Evolutionary conservation across 2,888 invertebrate genomes (phyloP).

Genomic region (Noctua janthe): DNA sequence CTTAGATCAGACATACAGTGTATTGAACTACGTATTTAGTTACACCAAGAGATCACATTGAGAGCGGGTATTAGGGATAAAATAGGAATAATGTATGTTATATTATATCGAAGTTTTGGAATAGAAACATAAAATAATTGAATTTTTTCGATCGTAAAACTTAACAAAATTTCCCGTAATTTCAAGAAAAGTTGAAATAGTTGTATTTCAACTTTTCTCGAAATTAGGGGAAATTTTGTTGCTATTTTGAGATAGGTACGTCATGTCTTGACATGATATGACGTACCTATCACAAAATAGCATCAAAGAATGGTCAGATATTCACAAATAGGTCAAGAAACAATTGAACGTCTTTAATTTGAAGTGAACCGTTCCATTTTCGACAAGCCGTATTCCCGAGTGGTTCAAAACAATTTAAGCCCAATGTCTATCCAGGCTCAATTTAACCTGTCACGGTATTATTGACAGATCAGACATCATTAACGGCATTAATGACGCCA

Average conservation of each 20-base stretch:
- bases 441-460: slow-evolving; percentile 29
- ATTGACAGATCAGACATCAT: slow-evolving; percentile 58
- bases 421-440: slow-evolving; percentile 1
- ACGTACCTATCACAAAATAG: not conserved
- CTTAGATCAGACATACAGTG: slow-evolving; percentile 11
- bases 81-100: not conserved
- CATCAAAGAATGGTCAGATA: not conserved
- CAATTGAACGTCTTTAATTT: slow-evolving; percentile 1
- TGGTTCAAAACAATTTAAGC: slow-evolving; percentile 5
- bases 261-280: not conserved
- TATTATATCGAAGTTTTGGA: not conserved
- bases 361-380: slow-evolving; percentile 2
- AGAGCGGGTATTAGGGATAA: not conserved
- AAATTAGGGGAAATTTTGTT: no score
- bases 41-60: not conserved
- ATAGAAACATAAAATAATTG: not conserved
- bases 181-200: not conserved
- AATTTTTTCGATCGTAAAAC: not conserved
- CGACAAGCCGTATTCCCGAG: slow-evolving; percentile 3
- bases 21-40: not conserved
- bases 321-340: not conserved
- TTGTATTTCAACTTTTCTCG: no score
- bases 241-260: no score
- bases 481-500: slow-evolving; percentile 49
- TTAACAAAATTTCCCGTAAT: not conserved